Percentiles rank a stretch among this genome's conserved stretches.
Evolutionary conservation across 2,797 vertebrate genomes (phyloP).

Genomic region (Notolabrus celidotus): DNA sequence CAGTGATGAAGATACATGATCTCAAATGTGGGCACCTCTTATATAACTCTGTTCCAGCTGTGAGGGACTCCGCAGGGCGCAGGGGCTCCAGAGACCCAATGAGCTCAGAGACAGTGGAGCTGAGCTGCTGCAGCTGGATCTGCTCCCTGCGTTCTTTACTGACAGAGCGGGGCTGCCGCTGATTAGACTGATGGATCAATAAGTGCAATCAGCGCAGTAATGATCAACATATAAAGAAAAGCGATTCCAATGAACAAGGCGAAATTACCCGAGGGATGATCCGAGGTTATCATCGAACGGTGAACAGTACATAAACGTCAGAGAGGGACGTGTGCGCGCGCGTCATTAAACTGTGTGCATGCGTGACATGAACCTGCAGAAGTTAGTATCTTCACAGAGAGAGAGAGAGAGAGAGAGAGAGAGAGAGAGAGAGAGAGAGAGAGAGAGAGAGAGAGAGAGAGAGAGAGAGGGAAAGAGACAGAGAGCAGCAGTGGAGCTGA

Average conservation of each 20-base stretch:
- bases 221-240: slow-evolving; percentile 73
- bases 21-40: not conserved
- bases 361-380: slow-evolving; percentile 5
- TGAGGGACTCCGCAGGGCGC: not conserved
- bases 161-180: slow-evolving; percentile 43
- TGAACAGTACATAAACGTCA: slow-evolving; percentile 26
- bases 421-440: not conserved
- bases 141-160: slow-evolving; percentile 58
- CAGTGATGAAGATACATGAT: not conserved
- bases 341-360: slow-evolving; percentile 12
- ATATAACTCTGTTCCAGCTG: not conserved
- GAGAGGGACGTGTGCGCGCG: slow-evolving; percentile 1
- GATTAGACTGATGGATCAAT: slow-evolving; percentile 78
- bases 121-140: slow-evolving; percentile 35
- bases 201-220: slow-evolving; percentile 75
- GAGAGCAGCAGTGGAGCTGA: slow-evolving; percentile 46
- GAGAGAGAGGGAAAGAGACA: not conserved
- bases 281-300: slow-evolving; percentile 41
- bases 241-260: slow-evolving; percentile 47
- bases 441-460: not conserved
- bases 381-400: slow-evolving; percentile 12
- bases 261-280: slow-evolving; percentile 61
- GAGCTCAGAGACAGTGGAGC: slow-evolving; percentile 8
- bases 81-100: not conserved
- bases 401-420: not conserved